These are phyloP conservation scores for Aegypius monachus DNA, from an alignment of 2,113 vertebrate species.

Conservation along the genomic window DNA sequence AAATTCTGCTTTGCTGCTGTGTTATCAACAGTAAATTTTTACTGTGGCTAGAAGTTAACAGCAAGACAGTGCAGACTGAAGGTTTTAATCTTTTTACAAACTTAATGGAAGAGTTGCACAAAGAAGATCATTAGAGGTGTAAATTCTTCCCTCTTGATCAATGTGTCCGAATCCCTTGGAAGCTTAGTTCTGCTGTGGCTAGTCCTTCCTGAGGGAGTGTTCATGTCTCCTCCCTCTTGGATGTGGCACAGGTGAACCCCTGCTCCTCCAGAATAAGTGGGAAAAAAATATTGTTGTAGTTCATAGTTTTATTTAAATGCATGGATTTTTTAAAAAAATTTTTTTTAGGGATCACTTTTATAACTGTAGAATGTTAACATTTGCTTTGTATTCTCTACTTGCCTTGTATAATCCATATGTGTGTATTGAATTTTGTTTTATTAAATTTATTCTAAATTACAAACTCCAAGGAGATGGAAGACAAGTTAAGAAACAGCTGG, in stretches of 20 bases:
- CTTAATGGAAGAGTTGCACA: neutral
- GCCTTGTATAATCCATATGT: neutral
- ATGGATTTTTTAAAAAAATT: too few relatives aligned
- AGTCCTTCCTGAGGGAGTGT: neutral
- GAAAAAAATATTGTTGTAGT: rapidly evolving
- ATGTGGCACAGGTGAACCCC: neutral
- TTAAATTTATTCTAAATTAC: neutral
- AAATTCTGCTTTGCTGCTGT: neutral
- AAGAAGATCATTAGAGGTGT: neutral
- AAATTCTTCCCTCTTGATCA: neutral
- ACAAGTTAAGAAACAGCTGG: neutral
- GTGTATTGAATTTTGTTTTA: neutral
- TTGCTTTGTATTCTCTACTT: neutral
- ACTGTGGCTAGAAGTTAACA: neutral
- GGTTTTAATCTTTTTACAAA: neutral
- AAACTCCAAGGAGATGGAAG: neutral
- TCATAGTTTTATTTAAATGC: neutral
- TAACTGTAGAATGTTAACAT: neutral
- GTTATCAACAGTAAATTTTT: neutral
- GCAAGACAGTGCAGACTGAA: neutral
- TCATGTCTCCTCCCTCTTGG: too few relatives aligned
- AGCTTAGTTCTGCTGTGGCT: neutral
- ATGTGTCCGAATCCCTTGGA: neutral
- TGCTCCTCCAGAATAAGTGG: neutral
- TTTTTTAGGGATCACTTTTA: neutral